These are phyloP conservation scores for Myotis yumanensis DNA, from an alignment of 2,113 vertebrate species.

Conservation along the genomic window DNA sequence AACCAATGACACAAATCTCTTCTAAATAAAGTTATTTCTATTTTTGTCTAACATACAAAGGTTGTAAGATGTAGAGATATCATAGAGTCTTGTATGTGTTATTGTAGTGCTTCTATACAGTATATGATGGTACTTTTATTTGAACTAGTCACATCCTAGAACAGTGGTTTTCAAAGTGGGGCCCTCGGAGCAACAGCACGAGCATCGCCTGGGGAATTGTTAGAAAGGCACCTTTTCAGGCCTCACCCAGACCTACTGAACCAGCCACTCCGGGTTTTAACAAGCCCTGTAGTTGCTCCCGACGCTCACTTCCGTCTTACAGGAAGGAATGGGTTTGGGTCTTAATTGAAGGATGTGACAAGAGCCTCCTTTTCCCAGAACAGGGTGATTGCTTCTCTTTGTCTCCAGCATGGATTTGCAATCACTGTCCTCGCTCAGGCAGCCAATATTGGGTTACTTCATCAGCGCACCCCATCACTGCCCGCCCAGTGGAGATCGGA, in stretches of 20 bases:
- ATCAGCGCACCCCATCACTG: neutral
- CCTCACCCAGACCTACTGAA: neutral
- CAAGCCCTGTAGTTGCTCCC: neutral
- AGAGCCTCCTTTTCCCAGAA: neutral
- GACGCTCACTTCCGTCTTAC: neutral
- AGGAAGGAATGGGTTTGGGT: neutral
- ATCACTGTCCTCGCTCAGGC: neutral
- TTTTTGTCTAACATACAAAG: neutral
- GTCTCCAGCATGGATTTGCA: neutral
- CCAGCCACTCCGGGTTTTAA: neutral
- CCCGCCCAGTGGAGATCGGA: slow-evolving; percentile 43
- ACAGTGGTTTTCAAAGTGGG: neutral
- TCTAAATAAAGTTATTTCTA: neutral
- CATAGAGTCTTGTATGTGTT: neutral
- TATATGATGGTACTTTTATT: neutral
- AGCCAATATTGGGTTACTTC: neutral
- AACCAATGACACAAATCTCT: neutral
- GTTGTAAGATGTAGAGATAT: neutral
- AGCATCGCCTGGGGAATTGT: neutral
- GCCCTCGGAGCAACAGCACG: neutral
- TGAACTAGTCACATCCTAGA: neutral
- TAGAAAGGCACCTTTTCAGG: neutral
- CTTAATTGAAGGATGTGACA: neutral
- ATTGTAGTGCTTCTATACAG: neutral
- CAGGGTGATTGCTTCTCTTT: neutral